These are phyloP conservation scores for Dinocampus coccinellae DNA, from an alignment of 2,888 invertebrate genomes.

Conservation along the genomic window DNA sequence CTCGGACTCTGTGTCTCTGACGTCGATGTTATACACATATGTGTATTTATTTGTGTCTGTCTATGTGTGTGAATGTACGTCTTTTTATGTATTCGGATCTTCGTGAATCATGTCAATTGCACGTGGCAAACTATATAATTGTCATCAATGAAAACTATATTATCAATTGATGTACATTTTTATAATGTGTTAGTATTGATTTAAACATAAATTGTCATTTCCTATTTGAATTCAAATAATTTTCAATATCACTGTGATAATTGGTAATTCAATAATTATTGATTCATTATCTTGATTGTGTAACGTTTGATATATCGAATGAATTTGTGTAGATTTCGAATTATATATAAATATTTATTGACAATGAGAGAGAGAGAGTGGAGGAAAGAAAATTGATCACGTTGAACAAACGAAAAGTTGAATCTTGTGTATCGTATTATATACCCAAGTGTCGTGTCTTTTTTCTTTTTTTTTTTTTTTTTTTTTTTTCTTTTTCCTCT, in stretches of 20 bases:
- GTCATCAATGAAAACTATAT: neutral
- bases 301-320: too few relatives aligned
- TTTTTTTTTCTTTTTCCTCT: too few relatives aligned
- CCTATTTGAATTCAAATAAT: neutral
- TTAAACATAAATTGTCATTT: neutral
- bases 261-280: too few relatives aligned
- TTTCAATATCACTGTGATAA: too few relatives aligned
- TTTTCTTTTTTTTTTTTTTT: neutral
- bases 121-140: slow-evolving; percentile 3
- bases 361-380: too few relatives aligned
- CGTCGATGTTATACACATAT: neutral
- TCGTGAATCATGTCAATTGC: slow-evolving; percentile 24
- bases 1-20: slow-evolving; percentile 11
- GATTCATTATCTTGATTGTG: too few relatives aligned
- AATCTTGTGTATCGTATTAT: neutral
- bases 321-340: neutral
- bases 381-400: neutral
- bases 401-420: slow-evolving; percentile 2
- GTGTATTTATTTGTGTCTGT: neutral
- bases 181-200: neutral
- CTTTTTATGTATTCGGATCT: neutral
- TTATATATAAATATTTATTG: neutral
- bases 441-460: neutral
- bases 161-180: neutral
- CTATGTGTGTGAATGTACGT: neutral